These are phyloP conservation scores for Pangasianodon gigas DNA, from an alignment of 2,113 vertebrate species.

Conservation along the genomic window DNA sequence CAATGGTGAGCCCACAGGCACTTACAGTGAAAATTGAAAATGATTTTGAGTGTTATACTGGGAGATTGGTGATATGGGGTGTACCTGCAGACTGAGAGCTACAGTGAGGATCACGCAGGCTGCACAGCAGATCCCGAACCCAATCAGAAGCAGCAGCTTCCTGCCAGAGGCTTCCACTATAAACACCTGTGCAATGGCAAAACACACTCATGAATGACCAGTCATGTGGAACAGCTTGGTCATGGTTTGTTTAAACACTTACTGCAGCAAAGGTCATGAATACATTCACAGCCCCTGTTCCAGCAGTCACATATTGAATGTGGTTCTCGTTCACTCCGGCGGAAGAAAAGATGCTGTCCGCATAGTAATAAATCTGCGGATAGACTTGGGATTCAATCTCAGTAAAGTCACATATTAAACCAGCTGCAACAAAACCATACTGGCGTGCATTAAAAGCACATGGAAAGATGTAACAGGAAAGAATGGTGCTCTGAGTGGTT, in stretches of 20 bases:
- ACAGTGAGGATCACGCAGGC: constrained; percentile 80
- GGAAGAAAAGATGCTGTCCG: constrained; percentile 81
- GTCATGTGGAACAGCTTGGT: not conserved
- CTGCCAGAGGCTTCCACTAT: constrained; percentile 86
- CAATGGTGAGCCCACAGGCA: not conserved
- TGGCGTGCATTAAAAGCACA: not conserved
- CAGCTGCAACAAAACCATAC: not conserved
- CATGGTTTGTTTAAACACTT: constrained; percentile 51
- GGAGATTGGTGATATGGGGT: not conserved
- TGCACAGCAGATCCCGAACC: constrained; percentile 81
- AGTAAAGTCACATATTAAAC: not conserved
- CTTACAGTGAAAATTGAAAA: constrained; percentile 24
- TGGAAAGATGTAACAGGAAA: not conserved
- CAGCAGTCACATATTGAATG: constrained; percentile 86
- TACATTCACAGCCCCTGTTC: constrained; percentile 86
- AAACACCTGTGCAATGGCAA: constrained; percentile 78
- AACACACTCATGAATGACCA: constrained; percentile 1
- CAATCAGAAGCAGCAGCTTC: constrained; percentile 79
- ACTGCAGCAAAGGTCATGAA: constrained; percentile 84
- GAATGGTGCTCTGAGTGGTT: not conserved
- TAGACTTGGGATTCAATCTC: constrained; percentile 5
- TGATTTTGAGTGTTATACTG: not conserved
- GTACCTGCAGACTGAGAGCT: constrained; percentile 85
- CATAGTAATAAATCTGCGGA: constrained; percentile 91
- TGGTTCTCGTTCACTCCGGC: constrained; percentile 75